Conservation (phyloP, 2,888 invertebrate species). For the Incurvaria masculella region DNA sequence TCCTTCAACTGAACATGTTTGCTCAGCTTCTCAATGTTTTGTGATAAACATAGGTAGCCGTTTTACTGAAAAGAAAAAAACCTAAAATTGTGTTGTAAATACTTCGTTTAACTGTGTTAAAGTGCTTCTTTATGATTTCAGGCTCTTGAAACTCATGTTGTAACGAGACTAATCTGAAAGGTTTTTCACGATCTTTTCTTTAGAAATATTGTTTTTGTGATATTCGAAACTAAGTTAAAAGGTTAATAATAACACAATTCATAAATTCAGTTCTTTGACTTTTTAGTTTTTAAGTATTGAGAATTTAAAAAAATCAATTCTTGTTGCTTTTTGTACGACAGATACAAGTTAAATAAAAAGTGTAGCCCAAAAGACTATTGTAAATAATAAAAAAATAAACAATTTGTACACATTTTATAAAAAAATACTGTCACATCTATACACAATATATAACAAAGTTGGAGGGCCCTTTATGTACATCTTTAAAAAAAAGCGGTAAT, state of each 20-base stretch:
- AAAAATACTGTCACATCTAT: too few relatives aligned
- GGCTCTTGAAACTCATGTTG: too few relatives aligned
- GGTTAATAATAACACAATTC: too few relatives aligned
- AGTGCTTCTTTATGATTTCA: too few relatives aligned
- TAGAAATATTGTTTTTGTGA: background rate
- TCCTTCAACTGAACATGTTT: background rate
- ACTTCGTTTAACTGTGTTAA: background rate
- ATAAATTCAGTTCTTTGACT: background rate
- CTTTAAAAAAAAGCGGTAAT: too few relatives aligned
- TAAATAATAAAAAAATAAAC: background rate
- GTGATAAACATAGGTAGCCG: background rate
- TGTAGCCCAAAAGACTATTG: background rate
- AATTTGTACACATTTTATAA: background rate
- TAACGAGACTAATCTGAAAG: too few relatives aligned
- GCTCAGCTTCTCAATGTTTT: background rate
- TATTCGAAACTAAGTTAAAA: background rate
- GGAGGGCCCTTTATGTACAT: too few relatives aligned
- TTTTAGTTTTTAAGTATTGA: background rate
- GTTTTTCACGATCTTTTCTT: background rate
- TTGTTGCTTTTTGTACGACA: background rate
- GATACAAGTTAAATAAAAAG: background rate
- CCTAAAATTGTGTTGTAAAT: background rate
- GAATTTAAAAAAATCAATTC: background rate
- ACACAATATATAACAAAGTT: too few relatives aligned
- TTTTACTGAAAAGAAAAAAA: background rate